A percentile compares a stretch with the other conserved stretches of the same genome.
These are phyloP conservation scores for Larimichthys polyactis DNA, from an alignment of 2,113 vertebrate genomes.

Conservation along the genomic window DNA sequence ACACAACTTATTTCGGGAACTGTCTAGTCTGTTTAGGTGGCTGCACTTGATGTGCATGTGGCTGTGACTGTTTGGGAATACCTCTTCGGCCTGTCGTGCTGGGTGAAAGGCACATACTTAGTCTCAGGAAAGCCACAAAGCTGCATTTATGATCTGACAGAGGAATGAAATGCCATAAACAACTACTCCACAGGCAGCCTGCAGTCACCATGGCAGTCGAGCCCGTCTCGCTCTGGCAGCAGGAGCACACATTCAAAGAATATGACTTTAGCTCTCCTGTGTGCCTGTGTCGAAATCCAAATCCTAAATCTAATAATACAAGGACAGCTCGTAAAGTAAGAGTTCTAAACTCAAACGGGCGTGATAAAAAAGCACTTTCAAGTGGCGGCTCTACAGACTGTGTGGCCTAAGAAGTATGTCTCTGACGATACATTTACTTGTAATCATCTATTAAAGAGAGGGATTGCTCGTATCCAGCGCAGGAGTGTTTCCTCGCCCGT, in stretches of 20 bases:
- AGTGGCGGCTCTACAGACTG: conserved; percentile 10
- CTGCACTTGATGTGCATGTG: conserved; percentile 50
- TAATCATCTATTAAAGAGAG: conserved; percentile 40
- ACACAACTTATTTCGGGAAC: conserved; percentile 37
- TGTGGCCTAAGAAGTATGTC: neutral
- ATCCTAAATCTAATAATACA: conserved; percentile 28
- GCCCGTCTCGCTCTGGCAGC: conserved; percentile 6
- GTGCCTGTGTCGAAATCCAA: neutral
- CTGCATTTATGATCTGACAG: conserved; percentile 79
- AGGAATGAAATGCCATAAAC: conserved; percentile 74
- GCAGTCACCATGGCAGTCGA: conserved; percentile 52
- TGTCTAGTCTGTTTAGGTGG: conserved; percentile 51
- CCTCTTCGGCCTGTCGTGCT: conserved; percentile 54
- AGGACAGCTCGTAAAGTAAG: conserved; percentile 8
- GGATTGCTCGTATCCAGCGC: conserved; percentile 1
- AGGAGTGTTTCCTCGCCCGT: conserved; percentile 33
- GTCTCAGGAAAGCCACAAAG: conserved; percentile 75
- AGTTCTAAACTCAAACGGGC: conserved; percentile 17
- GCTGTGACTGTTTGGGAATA: conserved; percentile 56
- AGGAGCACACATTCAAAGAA: conserved; percentile 5
- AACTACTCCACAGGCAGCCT: conserved; percentile 55
- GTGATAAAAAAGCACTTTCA: conserved; percentile 20
- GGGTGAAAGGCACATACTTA: conserved; percentile 59
- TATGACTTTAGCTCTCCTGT: conserved; percentile 1
- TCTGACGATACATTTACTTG: conserved; percentile 17